Evolutionary conservation across 2,113 vertebrate species (phyloP), one percentile per base, ranked within the genome.

Genomic region (Ciconia maguari): DNA sequence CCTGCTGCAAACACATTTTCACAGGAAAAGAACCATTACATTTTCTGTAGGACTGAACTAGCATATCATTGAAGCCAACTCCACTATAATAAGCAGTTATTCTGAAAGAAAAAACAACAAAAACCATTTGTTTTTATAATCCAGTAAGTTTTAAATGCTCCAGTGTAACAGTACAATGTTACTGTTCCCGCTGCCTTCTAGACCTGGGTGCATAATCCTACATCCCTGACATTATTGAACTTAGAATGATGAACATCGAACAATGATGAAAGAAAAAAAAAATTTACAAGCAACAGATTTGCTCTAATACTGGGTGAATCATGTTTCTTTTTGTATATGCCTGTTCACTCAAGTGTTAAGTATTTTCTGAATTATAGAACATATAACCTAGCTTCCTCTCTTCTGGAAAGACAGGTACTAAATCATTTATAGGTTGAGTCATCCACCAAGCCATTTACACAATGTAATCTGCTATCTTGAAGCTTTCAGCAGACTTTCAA

Each of bases 311-410:
- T 25, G 55, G 16, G 30, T 58, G 29, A 71, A 70, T 49, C 13
- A 3, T 11, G 25, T 30, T 91, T 74, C 55, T 82, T 72, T 86
- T n/a, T 48, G 22, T 38, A 62, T 30, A 14, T 42, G n/a, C 60
- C 77, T 80, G 38, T 79, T 96, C 96, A 92, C 58, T 82, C 79
- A 76, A 89, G 85, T n/a, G 58, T 90, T 90, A 84, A 95, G 24
- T 71, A 64, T 94, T 94, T 95, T 89, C 72, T 97, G 83, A 97
- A 97, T 97, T 96, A 96, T 94, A 83, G 89, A 96, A 93, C 78
- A 91, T 24, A 61, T 29, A 89, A 88, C 49, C 42, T 26, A 87
- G 68, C 90, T 94, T 89, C 72, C 94, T 57, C 36, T 57, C 42
- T 87, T 93, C 69, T 78, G 84, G 61, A 91, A 92, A 88, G 87